A percentile compares a stretch with the other conserved stretches of the same genome.
Evolutionary conservation across 2,888 invertebrate genomes (phyloP).

Genomic region (Linnaemya tessellans): DNA sequence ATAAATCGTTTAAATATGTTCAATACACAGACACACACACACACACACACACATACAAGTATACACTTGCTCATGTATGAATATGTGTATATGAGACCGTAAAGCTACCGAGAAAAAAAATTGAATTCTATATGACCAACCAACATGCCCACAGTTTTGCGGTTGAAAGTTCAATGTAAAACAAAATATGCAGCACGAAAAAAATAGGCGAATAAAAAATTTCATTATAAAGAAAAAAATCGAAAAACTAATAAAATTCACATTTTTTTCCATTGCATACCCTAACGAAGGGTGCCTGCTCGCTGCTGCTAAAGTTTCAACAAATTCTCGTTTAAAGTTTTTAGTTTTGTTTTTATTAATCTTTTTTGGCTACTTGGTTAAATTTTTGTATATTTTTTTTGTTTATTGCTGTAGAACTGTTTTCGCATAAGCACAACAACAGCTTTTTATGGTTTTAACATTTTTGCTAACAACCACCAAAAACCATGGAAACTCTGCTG

Average conservation of each 20-base stretch:
- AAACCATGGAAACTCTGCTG: slow-evolving; percentile 64
- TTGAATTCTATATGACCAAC: slow-evolving; percentile 55
- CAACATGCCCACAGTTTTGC: slow-evolving; percentile 68
- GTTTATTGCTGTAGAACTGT: neutral
- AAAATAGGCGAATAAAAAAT: slow-evolving; percentile 33
- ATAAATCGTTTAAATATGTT: slow-evolving; percentile 53
- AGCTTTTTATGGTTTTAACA: slow-evolving; percentile 48
- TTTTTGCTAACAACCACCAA: slow-evolving; percentile 65
- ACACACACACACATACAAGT: too few species aligned
- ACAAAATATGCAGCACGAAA: slow-evolving; percentile 36
- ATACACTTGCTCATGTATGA: neutral
- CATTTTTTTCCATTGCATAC: slow-evolving; percentile 20
- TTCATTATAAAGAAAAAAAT: slow-evolving; percentile 39
- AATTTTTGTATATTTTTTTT: slow-evolving; percentile 16
- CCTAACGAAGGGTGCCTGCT: neutral
- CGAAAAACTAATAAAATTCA: slow-evolving; percentile 65
- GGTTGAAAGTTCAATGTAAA: slow-evolving; percentile 69
- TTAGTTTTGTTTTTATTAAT: slow-evolving; percentile 41
- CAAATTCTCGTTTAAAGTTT: slow-evolving; percentile 63
- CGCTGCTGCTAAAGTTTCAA: slow-evolving; percentile 25
- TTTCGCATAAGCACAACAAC: slow-evolving; percentile 28
- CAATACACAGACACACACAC: slow-evolving; percentile 4
- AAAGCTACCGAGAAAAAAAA: neutral
- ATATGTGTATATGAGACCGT: neutral
- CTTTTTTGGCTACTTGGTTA: slow-evolving; percentile 63